Conservation (phyloP, 2,888 invertebrate genomes). For the Polyommatus icarus region DNA sequence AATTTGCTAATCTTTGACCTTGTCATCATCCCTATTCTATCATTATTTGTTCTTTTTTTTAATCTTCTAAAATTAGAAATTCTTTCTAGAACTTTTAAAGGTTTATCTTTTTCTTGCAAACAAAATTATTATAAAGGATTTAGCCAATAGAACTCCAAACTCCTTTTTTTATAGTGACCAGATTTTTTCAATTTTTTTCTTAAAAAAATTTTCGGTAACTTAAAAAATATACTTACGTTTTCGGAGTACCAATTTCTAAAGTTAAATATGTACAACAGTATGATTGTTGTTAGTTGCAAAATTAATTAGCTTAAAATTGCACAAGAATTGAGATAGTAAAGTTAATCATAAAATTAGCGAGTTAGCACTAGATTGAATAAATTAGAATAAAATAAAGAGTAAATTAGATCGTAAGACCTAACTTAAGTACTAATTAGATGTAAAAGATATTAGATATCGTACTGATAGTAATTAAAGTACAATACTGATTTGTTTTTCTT, state of each 20-base stretch:
- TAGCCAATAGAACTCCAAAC: too few relatives aligned
- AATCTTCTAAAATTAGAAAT: background rate
- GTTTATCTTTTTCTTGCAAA: background rate
- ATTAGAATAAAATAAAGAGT: background rate
- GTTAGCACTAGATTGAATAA: background rate
- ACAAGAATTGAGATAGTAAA: background rate
- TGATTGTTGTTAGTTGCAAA: background rate
- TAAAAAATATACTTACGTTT: too few relatives aligned
- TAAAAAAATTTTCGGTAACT: too few relatives aligned
- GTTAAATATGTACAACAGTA: background rate
- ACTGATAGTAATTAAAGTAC: too few relatives aligned
- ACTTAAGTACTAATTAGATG: background rate
- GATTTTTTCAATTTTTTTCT: too few relatives aligned
- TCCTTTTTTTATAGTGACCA: too few relatives aligned
- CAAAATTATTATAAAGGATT: background rate
- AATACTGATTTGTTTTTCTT: too few relatives aligned
- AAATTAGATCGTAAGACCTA: background rate
- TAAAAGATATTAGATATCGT: too few relatives aligned
- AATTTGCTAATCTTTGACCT: too few relatives aligned
- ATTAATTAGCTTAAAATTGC: background rate
- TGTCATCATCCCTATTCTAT: too few relatives aligned
- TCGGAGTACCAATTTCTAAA: too few relatives aligned
- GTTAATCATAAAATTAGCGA: slow-evolving; percentile 12
- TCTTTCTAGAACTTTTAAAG: background rate
- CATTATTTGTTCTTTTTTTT: too few relatives aligned